Evolutionary conservation across 2,797 vertebrate genomes (phyloP).

Genomic region (Myotis daubentonii): DNA sequence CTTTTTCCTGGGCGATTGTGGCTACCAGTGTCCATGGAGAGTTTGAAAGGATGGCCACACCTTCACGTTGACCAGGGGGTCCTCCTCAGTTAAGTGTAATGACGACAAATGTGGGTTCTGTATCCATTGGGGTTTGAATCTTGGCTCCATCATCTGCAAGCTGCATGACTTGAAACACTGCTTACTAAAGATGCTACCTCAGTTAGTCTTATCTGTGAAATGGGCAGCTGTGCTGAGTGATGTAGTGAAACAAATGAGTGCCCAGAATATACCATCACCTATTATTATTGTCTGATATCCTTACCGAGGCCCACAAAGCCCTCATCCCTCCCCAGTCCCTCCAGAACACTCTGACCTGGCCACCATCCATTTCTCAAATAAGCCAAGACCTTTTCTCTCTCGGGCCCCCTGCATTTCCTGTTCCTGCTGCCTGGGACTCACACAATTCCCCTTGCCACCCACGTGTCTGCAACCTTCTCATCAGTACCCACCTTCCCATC

Average conservation of each 20-base stretch:
- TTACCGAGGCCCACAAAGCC: background rate
- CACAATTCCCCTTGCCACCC: background rate
- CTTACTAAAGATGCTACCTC: background rate
- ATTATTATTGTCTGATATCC: no score
- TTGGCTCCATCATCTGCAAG: background rate
- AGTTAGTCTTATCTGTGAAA: background rate
- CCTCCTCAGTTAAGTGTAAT: background rate
- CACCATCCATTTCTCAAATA: background rate
- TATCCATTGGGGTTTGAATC: background rate
- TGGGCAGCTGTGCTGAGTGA: background rate
- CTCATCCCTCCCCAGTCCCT: background rate
- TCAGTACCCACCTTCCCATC: background rate
- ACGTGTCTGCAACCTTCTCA: background rate
- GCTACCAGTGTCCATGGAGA: background rate
- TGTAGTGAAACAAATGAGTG: background rate
- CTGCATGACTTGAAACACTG: background rate
- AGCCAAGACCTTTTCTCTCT: background rate
- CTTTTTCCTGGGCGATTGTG: background rate
- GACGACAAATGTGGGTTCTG: background rate
- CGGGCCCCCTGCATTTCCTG: no score
- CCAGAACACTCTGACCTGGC: background rate
- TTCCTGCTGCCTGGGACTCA: background rate
- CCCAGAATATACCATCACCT: background rate
- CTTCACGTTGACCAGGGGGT: background rate
- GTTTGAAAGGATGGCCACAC: background rate